Conservation (phyloP, 2,888 invertebrate species). For the Troides oblongomaculatus region DNA sequence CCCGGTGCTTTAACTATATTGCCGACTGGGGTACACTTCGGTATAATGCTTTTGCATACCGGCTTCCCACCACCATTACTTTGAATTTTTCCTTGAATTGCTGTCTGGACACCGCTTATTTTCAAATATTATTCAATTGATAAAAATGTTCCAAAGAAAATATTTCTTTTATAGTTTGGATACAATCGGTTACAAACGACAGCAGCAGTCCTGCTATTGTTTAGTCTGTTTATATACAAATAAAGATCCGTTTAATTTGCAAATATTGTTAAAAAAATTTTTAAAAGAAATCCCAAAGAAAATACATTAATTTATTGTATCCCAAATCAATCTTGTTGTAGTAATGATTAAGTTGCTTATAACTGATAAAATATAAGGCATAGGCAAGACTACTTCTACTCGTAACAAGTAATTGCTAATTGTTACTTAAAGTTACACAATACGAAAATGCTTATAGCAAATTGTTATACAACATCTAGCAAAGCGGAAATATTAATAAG, state of each 20-base stretch:
- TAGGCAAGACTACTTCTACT: background rate
- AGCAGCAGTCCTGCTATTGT: background rate
- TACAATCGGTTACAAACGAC: background rate
- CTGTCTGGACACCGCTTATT: conserved; percentile 33
- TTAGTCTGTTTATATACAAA: background rate
- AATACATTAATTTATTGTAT: background rate
- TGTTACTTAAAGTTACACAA: background rate
- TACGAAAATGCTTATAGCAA: background rate
- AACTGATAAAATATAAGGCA: background rate
- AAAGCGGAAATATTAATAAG: background rate
- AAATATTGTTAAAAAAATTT: background rate
- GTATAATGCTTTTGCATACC: conserved; percentile 61
- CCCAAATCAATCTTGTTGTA: background rate
- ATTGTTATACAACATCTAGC: background rate
- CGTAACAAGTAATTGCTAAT: background rate
- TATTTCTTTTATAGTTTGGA: too few species aligned
- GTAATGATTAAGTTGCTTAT: background rate
- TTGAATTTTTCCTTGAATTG: conserved; percentile 48
- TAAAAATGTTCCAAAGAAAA: too few species aligned
- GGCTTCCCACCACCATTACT: conserved; percentile 51
- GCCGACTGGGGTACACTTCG: conserved; percentile 74
- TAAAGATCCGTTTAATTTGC: background rate
- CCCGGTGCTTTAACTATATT: conserved; percentile 57
- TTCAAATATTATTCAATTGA: conserved; percentile 2
- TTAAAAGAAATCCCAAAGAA: background rate